Conservation (phyloP, 2,797 vertebrate genomes). For the Urophycis tenuis region DNA sequence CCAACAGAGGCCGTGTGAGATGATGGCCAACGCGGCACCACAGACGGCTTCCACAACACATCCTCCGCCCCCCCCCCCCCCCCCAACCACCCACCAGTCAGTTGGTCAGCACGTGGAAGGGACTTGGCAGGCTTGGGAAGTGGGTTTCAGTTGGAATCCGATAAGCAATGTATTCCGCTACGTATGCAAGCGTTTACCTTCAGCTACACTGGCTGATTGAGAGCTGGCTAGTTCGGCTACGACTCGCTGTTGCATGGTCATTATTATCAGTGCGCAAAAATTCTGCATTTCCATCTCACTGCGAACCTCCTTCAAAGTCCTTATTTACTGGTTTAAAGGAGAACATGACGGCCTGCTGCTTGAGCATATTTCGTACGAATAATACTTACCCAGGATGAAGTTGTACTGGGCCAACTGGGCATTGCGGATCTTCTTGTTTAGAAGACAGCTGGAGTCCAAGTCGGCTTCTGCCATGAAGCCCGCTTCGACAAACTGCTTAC, state of each 20-base stretch:
- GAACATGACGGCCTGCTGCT: background rate
- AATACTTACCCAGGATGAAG: constrained; percentile 84
- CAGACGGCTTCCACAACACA: constrained; percentile 49
- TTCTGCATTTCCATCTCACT: background rate
- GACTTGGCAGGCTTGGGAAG: background rate
- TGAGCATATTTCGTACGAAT: background rate
- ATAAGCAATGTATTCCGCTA: background rate
- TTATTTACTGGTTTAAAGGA: background rate
- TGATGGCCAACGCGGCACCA: constrained; percentile 30
- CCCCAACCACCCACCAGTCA: background rate
- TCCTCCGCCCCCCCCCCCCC: constrained; percentile 1
- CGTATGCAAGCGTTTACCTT: background rate
- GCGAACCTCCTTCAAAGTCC: background rate
- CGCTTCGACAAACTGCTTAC: constrained; percentile 78
- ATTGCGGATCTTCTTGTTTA: constrained; percentile 93
- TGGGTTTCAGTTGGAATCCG: background rate
- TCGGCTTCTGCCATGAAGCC: constrained; percentile 91
- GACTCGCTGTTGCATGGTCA: background rate
- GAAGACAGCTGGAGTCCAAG: constrained; percentile 82
- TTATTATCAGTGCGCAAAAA: background rate
- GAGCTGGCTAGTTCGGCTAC: background rate
- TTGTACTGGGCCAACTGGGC: constrained; percentile 93
- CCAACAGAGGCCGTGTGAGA: background rate
- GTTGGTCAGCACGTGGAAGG: background rate
- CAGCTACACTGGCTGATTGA: background rate